Percentiles rank a stretch among this genome's conserved stretches.
phyloP scores from a whole-genome alignment of 2,888 invertebrate species.

The Cephus nigrinus region DNA sequence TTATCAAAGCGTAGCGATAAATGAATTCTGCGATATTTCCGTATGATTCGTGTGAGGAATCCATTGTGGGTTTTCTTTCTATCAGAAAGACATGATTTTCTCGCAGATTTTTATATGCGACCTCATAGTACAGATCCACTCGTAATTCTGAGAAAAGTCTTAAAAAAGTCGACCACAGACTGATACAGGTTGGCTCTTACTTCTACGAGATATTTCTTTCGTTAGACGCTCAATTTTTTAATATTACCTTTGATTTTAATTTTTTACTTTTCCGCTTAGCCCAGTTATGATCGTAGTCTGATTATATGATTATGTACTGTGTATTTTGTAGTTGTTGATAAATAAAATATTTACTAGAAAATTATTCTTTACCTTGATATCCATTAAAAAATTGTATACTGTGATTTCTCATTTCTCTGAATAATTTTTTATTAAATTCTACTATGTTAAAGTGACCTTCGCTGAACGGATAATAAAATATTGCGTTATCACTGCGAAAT shows the following conservation, averaged over 20 bases:
- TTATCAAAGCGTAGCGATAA: constrained; percentile 24
- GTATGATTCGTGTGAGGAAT: neutral
- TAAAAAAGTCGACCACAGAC: constrained; percentile 26
- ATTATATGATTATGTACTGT: constrained; percentile 35
- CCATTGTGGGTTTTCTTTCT: neutral
- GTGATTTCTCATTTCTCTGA: no score
- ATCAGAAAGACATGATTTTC: neutral
- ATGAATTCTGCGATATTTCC: neutral
- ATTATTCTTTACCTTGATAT: constrained; percentile 2
- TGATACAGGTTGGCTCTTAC: constrained; percentile 27
- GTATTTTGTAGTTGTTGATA: constrained; percentile 46
- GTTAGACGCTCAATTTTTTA: constrained; percentile 33
- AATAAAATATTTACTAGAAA: constrained; percentile 45
- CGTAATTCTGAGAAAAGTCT: neutral
- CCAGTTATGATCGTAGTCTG: constrained; percentile 26
- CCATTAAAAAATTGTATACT: neutral
- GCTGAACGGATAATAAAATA: no score
- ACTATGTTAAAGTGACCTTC: no score
- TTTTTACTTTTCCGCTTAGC: constrained; percentile 25
- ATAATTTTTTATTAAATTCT: no score
- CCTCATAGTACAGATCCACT: neutral
- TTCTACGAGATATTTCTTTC: constrained; percentile 16
- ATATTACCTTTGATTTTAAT: constrained; percentile 8
- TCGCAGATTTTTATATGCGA: neutral
- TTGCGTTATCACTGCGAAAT: no score